phyloP scores from a whole-genome alignment of 2,888 invertebrate genomes.

The Phengaris alcon region DNA sequence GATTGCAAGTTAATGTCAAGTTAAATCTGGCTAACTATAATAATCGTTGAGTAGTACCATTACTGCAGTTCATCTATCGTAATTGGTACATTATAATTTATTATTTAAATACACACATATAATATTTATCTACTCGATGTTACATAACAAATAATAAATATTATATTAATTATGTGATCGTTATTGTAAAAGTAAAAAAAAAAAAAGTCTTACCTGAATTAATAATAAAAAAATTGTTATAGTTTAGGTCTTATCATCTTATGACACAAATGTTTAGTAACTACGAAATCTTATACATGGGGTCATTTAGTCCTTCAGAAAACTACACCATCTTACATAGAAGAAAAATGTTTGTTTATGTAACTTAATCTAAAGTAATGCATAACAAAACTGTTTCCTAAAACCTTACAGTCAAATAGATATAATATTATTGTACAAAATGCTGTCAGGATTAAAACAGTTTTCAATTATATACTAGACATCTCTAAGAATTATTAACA shows the following conservation, averaged over 20 bases:
- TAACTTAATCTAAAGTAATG: background rate
- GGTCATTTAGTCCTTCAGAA: background rate
- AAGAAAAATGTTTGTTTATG: background rate
- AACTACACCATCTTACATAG: background rate
- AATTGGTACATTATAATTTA: too few species aligned
- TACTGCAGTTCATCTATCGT: too few species aligned
- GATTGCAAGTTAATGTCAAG: too few species aligned
- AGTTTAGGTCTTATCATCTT: background rate
- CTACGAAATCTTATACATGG: background rate
- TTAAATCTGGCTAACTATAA: too few species aligned
- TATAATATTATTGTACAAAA: slow-evolving; percentile 23
- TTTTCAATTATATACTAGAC: slow-evolving; percentile 53
- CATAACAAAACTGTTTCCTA: background rate
- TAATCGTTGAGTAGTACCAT: too few species aligned
- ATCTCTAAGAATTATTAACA: slow-evolving; percentile 42
- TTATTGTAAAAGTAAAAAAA: too few species aligned
- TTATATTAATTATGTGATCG: too few species aligned
- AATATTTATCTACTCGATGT: too few species aligned
- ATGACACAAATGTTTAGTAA: background rate
- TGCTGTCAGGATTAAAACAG: slow-evolving; percentile 23
- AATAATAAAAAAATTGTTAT: background rate
- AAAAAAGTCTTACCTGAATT: background rate
- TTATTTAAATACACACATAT: too few species aligned
- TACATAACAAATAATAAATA: too few species aligned
- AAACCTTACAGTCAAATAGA: slow-evolving; percentile 13